A percentile compares a stretch with the other conserved stretches of the same genome.
Evolutionary conservation across 2,113 vertebrate species (phyloP).

Genomic region (Coptodon bakossiorum): DNA sequence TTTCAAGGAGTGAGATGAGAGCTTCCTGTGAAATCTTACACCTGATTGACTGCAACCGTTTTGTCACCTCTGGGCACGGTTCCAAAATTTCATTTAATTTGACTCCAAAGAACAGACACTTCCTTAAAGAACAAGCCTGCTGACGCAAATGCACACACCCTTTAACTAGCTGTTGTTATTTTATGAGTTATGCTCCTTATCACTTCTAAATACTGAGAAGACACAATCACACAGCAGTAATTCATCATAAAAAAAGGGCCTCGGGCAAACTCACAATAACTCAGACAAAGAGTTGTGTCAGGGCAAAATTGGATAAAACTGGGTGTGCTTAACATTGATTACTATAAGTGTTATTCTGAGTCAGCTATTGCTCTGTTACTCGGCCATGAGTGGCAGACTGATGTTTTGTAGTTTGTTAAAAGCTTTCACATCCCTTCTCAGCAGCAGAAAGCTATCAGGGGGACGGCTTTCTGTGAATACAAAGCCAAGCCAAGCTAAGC

Average conservation of each 20-base stretch:
- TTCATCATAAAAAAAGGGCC: background rate
- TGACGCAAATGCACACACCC: slow-evolving; percentile 35
- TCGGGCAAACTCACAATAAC: background rate
- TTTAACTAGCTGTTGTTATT: background rate
- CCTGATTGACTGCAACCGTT: background rate
- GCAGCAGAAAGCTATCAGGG: background rate
- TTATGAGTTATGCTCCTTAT: background rate
- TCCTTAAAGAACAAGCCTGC: background rate
- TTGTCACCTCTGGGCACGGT: background rate
- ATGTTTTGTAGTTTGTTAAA: background rate
- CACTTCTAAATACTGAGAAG: background rate
- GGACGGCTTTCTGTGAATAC: background rate
- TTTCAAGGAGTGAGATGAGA: background rate
- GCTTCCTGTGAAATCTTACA: background rate
- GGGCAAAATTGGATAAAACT: background rate
- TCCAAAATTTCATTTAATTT: background rate
- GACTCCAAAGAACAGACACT: background rate
- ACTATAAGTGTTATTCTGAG: background rate
- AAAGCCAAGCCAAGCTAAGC: background rate
- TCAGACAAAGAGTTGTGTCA: background rate
- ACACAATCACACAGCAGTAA: background rate
- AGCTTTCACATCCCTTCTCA: background rate
- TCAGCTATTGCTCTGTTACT: background rate
- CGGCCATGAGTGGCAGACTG: background rate
- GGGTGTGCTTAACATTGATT: background rate